A percentile compares a stretch with the other conserved stretches of the same genome.
Evolutionary conservation across 2,888 invertebrate genomes (phyloP).

Genomic region (Volucella bombylans): DNA sequence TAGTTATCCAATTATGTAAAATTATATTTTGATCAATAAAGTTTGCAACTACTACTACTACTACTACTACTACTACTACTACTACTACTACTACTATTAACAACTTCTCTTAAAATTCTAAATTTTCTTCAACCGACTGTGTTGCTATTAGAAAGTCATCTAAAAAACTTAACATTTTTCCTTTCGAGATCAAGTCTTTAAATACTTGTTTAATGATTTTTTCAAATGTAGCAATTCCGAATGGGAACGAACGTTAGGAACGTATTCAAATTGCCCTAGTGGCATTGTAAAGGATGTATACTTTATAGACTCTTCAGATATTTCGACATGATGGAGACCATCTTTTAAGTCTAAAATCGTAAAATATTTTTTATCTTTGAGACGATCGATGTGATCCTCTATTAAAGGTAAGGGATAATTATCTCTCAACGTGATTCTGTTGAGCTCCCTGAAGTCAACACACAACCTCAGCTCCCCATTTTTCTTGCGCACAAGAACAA

Average conservation of each 20-base stretch:
- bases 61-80: too few relatives aligned
- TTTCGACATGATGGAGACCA: not conserved
- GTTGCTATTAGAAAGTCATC: slow-evolving; percentile 43
- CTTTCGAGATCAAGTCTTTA: slow-evolving; percentile 18
- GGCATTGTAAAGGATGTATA: not conserved
- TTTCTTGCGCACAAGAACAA: not conserved
- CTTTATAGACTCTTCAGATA: slow-evolving; percentile 5
- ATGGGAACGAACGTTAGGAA: not conserved
- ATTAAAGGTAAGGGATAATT: slow-evolving; percentile 5
- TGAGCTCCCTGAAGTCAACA: slow-evolving; percentile 9
- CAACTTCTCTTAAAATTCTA: slow-evolving; percentile 38
- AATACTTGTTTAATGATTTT: slow-evolving; percentile 22
- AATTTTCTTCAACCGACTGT: slow-evolving; percentile 27
- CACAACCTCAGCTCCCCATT: not conserved
- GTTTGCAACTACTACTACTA: too few relatives aligned
- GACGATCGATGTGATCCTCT: slow-evolving; percentile 6
- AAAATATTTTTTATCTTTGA: slow-evolving; percentile 11
- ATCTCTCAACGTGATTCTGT: not conserved
- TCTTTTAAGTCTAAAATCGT: slow-evolving; percentile 2
- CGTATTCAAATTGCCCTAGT: not conserved
- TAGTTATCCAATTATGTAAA: too few relatives aligned
- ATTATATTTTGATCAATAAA: too few relatives aligned
- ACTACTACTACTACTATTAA: too few relatives aligned
- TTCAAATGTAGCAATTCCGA: not conserved
- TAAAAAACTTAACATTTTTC: slow-evolving; percentile 23